These are phyloP conservation scores for Physocephala rufipes DNA, from an alignment of 2,888 invertebrate genomes.

Conservation along the genomic window DNA sequence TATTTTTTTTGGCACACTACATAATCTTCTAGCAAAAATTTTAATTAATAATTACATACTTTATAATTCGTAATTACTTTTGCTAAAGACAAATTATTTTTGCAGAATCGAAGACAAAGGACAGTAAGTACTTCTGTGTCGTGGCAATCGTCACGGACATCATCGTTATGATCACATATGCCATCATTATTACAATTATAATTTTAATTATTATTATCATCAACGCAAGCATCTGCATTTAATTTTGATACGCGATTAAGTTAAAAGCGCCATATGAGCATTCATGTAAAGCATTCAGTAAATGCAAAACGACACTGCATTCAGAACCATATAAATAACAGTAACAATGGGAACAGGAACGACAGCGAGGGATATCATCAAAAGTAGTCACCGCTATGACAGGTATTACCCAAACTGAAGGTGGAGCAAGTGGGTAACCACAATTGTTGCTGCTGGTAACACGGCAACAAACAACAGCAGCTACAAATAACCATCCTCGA, in stretches of 20 bases:
- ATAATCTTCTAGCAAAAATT: too few relatives aligned
- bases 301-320: constrained; percentile 37
- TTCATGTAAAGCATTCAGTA: constrained; percentile 44
- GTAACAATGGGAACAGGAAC: constrained; percentile 36
- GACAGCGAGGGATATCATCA: constrained; percentile 6
- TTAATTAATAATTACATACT: too few relatives aligned
- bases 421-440: neutral
- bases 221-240: constrained; percentile 34
- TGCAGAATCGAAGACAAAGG: neutral
- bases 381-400: constrained; percentile 40
- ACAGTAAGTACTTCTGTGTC: too few relatives aligned
- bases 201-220: constrained; percentile 2
- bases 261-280: constrained; percentile 44
- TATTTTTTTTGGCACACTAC: too few relatives aligned
- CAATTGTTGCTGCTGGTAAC: neutral
- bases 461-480: neutral
- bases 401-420: constrained; percentile 37
- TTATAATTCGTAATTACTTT: too few relatives aligned
- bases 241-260: constrained; percentile 49
- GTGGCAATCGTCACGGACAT: too few relatives aligned
- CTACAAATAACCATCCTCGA: constrained; percentile 6
- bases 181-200: too few relatives aligned
- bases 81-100: neutral
- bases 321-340: constrained; percentile 22
- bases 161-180: too few relatives aligned